These are phyloP conservation scores for Plecturocebus donacophilus DNA, from an alignment of 2,113 vertebrate species.

Conservation along the genomic window DNA sequence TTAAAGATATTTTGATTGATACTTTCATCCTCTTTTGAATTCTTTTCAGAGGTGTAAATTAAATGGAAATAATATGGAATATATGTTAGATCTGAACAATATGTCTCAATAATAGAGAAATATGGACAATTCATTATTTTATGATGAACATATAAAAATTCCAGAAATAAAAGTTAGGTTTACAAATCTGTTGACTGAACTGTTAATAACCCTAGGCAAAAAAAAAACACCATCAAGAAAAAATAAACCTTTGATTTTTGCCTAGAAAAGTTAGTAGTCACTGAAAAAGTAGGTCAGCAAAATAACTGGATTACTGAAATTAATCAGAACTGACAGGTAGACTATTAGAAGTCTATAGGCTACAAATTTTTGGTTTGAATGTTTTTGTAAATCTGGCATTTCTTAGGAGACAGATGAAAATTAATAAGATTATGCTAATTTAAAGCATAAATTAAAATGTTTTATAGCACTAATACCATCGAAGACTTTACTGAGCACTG, in stretches of 20 bases:
- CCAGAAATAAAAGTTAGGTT: constrained; percentile 28
- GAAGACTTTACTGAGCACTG: not conserved
- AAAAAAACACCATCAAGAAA: constrained; percentile 62
- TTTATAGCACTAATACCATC: not conserved
- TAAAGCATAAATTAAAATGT: constrained; percentile 51
- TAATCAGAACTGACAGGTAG: constrained; percentile 85
- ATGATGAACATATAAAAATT: not conserved
- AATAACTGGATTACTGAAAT: constrained; percentile 84
- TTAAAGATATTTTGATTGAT: not conserved
- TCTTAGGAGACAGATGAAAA: constrained; percentile 65
- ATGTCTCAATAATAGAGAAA: not conserved
- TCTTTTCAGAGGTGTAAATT: not conserved
- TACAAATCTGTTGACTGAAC: constrained; percentile 43
- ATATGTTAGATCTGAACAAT: not conserved
- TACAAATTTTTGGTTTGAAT: constrained; percentile 60
- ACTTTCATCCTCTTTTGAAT: not conserved
- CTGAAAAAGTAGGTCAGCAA: constrained; percentile 86
- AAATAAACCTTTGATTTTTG: constrained; percentile 75
- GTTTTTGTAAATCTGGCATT: constrained; percentile 72
- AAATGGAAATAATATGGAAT: not conserved
- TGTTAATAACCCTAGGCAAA: constrained; percentile 22
- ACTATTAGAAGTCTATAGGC: constrained; percentile 74
- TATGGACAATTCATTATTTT: not conserved
- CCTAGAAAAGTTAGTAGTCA: constrained; percentile 75
- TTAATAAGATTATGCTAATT: constrained; percentile 63